Evolutionary conservation across 2,888 invertebrate species (phyloP), one percentile per base, ranked within the genome.

Genomic region (Tridacna gigas): DNA sequence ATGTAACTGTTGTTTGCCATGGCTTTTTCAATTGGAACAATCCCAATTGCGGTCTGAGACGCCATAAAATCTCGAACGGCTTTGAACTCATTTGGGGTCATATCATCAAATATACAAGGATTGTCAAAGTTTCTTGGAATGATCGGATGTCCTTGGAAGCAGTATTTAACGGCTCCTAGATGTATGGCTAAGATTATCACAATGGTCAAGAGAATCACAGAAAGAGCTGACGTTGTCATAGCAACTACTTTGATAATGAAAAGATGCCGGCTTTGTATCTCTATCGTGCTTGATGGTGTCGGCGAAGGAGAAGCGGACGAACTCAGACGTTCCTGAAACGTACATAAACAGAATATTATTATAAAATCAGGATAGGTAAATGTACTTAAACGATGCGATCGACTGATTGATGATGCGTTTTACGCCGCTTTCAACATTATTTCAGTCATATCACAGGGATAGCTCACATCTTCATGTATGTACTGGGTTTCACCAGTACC

Each of bases 71-170:
- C 90, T 26, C 89, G 74, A n/a, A 91, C 91, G 13, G 86, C 82
- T 0, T 77, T 80, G 82, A 89, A 91, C 77, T 93, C 93, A 5
- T 77, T 56, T 0, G 89, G 89, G 0, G 91, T 90, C 71, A 93
- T 88, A 79, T 91, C 91, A 66, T 92, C 90, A 69, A 93, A 92
- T 2, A 92, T 88, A 9, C 90, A 88, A 0, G 93, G 92, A 22
- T 81, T 88, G 15, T 88, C 83, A 48, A 88, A 69, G 71, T 92
- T 77, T 51, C 90, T 83, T 22, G 88, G 89, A 47, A 77, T 89
- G 71, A 84, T 80, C 0, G 51, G 47, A 61, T 80, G 78, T 15
- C 91, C 91, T 0, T 63, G 66, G n/a, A 85, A 77, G 82, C 92
- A 92, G 76, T 87, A 86, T 1, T 90, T 89, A 47, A 88, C 77